Percentiles rank a stretch among this genome's conserved stretches.
Evolutionary conservation across 23 tunicate genomes (phyloP).

Genomic region (Styela clava): DNA sequence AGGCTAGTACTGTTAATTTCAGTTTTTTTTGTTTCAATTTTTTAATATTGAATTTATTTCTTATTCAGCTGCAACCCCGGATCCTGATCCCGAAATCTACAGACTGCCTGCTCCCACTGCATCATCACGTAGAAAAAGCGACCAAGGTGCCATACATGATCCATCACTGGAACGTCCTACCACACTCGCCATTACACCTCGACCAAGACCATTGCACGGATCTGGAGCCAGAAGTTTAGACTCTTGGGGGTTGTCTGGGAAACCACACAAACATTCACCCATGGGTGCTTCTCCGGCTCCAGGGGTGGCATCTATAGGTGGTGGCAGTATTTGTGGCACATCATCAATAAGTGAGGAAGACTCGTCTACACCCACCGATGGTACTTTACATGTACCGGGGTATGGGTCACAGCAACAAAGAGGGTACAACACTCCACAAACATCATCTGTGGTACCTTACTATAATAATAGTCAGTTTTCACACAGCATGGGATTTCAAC

Average conservation of each 20-base stretch:
- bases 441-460: not conserved
- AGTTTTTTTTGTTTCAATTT: not conserved
- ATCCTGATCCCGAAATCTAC: constrained; percentile 72
- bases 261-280: constrained; percentile 12
- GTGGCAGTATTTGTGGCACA: constrained; percentile 3
- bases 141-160: constrained; percentile 30
- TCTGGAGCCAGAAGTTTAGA: constrained; percentile 12
- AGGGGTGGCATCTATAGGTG: constrained; percentile 37
- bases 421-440: not conserved
- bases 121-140: constrained; percentile 46
- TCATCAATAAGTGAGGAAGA: constrained; percentile 7
- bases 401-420: not conserved
- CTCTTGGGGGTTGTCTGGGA: constrained; percentile 9
- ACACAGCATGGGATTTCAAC: not conserved
- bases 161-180: constrained; percentile 56
- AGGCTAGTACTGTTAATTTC: too few relatives aligned
- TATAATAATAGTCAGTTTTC: not conserved
- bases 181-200: constrained; percentile 63
- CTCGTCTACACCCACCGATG: constrained; percentile 23
- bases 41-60: not conserved
- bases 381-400: not conserved
- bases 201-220: constrained; percentile 59
- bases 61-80: constrained; percentile 61
- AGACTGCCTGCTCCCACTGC: constrained; percentile 84
- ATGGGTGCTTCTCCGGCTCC: constrained; percentile 39